Evolutionary conservation across 1,140 invertebrate genomes (phyloP).

Genomic region (Drosophila carrolli): DNA sequence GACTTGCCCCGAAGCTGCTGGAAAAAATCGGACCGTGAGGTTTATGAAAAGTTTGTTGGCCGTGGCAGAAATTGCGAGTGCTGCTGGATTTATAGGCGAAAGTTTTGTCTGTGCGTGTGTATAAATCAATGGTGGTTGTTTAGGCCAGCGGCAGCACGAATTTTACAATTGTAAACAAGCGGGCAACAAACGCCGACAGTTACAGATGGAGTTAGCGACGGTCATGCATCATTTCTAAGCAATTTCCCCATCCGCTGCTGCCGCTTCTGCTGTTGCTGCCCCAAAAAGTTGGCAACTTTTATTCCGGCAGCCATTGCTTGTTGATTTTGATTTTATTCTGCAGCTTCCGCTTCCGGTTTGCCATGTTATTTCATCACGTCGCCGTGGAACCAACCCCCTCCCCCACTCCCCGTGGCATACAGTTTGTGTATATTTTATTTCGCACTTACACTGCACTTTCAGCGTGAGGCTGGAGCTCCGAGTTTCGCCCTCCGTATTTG

Average conservation of each 20-base stretch:
- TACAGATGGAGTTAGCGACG: slow-evolving; percentile 31
- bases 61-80: slow-evolving; percentile 51
- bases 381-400: not conserved
- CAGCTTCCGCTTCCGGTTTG: slow-evolving; percentile 66
- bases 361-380: slow-evolving; percentile 51
- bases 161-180: slow-evolving; percentile 76
- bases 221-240: slow-evolving; percentile 80
- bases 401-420: not conserved
- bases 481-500: slow-evolving; percentile 89
- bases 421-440: slow-evolving; percentile 31
- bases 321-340: slow-evolving; percentile 74
- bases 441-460: slow-evolving; percentile 88
- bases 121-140: slow-evolving; percentile 79
- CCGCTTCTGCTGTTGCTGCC: not conserved
- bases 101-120: slow-evolving; percentile 62
- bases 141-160: slow-evolving; percentile 47
- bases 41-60: slow-evolving; percentile 72
- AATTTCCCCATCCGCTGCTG: slow-evolving; percentile 72
- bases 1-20: slow-evolving; percentile 3
- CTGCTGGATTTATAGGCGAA: slow-evolving; percentile 74
- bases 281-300: slow-evolving; percentile 58
- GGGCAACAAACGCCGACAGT: slow-evolving; percentile 30
- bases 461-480: slow-evolving; percentile 87
- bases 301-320: slow-evolving; percentile 38
- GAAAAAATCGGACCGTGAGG: slow-evolving; percentile 43